phyloP scores from a whole-genome alignment of 2,888 invertebrate genomes.

The Amaurobius ferox region DNA sequence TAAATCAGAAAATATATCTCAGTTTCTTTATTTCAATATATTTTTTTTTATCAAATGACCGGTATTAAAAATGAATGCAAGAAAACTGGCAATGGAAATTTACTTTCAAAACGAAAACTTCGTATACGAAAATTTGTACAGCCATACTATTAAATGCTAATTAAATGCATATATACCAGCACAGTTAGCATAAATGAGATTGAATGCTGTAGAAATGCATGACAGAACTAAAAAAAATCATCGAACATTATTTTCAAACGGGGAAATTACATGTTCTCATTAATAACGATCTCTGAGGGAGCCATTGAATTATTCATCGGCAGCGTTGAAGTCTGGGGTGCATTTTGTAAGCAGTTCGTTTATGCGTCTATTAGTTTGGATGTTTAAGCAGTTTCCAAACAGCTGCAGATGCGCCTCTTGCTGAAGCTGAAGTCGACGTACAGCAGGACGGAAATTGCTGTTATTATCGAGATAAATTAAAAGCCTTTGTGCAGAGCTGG shows the following conservation, averaged over 20 bases:
- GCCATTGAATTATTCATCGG: conserved; percentile 10
- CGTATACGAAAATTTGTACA: too few relatives aligned
- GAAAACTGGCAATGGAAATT: too few relatives aligned
- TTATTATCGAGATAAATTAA: conserved; percentile 7
- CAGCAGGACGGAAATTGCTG: background rate
- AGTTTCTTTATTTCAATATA: too few relatives aligned
- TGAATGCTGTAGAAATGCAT: too few relatives aligned
- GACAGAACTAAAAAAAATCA: background rate
- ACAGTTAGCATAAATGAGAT: too few relatives aligned
- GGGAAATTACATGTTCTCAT: background rate
- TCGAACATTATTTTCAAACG: background rate
- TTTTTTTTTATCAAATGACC: too few relatives aligned
- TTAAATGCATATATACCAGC: too few relatives aligned
- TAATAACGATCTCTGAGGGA: background rate
- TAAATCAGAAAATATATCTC: too few relatives aligned
- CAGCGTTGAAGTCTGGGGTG: background rate
- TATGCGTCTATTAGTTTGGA: conserved; percentile 11
- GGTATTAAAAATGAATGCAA: too few relatives aligned
- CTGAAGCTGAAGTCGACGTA: conserved; percentile 12
- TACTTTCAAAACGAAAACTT: too few relatives aligned
- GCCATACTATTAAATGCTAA: too few relatives aligned
- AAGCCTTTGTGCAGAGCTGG: background rate
- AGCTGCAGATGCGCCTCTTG: background rate
- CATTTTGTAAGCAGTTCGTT: conserved; percentile 15
- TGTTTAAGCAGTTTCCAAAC: background rate